These are phyloP conservation scores for Mythimna impura DNA, from an alignment of 2,888 invertebrate genomes.

Conservation along the genomic window DNA sequence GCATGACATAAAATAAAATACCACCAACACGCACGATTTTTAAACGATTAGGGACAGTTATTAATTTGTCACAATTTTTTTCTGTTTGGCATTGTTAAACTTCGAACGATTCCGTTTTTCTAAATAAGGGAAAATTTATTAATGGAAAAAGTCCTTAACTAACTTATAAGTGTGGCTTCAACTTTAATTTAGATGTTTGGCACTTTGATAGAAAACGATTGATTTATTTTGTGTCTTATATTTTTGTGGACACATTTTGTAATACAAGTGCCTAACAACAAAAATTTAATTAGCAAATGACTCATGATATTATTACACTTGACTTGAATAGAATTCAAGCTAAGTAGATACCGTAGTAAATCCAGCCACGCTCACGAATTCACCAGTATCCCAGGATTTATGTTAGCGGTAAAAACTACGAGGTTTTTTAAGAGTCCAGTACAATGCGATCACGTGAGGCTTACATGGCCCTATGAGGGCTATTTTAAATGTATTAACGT, in stretches of 20 bases:
- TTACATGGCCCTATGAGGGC: too few species aligned
- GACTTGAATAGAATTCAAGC: not conserved
- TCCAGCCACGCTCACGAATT: not conserved
- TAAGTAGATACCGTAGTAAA: not conserved
- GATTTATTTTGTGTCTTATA: constrained; percentile 16
- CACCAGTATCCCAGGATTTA: not conserved
- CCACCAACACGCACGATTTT: not conserved
- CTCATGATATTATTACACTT: not conserved
- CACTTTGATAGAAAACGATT: constrained; percentile 16
- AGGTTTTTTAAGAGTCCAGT: too few species aligned
- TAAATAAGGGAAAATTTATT: constrained; percentile 35
- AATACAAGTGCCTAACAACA: not conserved
- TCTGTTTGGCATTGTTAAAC: constrained; percentile 13
- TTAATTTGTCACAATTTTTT: not conserved
- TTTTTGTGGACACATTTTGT: not conserved
- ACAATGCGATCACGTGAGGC: too few species aligned
- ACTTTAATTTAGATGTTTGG: constrained; percentile 25
- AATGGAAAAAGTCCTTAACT: constrained; percentile 15
- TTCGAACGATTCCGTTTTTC: constrained; percentile 20
- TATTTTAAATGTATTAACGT: too few species aligned
- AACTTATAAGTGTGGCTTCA: constrained; percentile 18
- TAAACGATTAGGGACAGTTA: not conserved
- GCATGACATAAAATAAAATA: not conserved
- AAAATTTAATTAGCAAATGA: constrained; percentile 5
- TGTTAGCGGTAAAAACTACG: too few species aligned